These are phyloP conservation scores for Pogonus chalceus DNA, from an alignment of 1,140 invertebrate species.

Conservation along the genomic window DNA sequence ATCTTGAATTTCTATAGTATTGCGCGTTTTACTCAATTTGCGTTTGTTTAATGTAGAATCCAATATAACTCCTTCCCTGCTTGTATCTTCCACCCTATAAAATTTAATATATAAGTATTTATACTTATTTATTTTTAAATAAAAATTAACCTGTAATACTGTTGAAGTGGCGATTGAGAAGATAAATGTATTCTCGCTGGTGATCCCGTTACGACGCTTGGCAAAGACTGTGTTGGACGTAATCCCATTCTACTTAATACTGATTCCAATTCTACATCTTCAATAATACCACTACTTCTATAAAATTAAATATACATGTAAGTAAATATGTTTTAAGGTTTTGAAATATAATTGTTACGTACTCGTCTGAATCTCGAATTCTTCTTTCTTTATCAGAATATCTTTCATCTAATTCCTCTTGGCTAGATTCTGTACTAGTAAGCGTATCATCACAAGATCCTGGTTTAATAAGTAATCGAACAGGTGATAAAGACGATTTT, in stretches of 20 bases:
- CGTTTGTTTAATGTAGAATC: constrained; percentile 40
- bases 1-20: constrained; percentile 36
- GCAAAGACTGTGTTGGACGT: constrained; percentile 25
- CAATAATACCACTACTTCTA: constrained; percentile 48
- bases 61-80: constrained; percentile 36
- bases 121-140: constrained; percentile 13
- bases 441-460: constrained; percentile 39
- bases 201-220: constrained; percentile 16
- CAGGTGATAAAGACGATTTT: neutral
- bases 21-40: constrained; percentile 43
- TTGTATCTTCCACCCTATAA: constrained; percentile 38
- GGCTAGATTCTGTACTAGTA: constrained; percentile 42
- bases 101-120: no score
- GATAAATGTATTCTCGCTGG: neutral
- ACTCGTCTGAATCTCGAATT: constrained; percentile 33
- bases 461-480: neutral
- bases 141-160: neutral
- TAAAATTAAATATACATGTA: constrained; percentile 14
- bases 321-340: neutral
- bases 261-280: constrained; percentile 42
- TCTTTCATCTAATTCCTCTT: constrained; percentile 41
- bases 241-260: constrained; percentile 21
- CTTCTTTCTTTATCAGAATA: neutral
- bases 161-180: neutral
- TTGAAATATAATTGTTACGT: constrained; percentile 16